A percentile compares a stretch with the other conserved stretches of the same genome.
These are phyloP conservation scores for Eulemur mongoz DNA, from an alignment of 2,797 vertebrate genomes.

Conservation along the genomic window DNA sequence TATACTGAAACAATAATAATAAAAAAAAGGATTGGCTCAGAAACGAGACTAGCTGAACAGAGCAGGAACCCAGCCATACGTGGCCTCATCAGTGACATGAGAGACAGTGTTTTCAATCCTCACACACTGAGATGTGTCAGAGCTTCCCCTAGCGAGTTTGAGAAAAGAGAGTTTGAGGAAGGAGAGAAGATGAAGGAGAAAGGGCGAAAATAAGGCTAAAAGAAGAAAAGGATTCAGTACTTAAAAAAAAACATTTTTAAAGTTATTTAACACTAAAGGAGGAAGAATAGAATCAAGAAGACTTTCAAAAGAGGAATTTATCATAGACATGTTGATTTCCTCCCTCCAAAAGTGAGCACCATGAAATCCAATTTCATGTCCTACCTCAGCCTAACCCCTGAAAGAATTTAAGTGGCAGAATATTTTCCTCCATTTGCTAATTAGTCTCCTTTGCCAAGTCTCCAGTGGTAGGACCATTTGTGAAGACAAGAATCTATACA, in stretches of 20 bases:
- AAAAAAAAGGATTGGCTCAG: neutral
- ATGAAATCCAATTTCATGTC: slow-evolving; percentile 33
- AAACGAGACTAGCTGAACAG: neutral
- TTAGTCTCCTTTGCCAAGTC: neutral
- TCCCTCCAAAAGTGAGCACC: neutral
- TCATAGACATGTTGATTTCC: slow-evolving; percentile 1
- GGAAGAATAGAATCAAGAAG: slow-evolving; percentile 11
- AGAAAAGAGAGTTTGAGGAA: neutral
- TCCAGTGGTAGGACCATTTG: neutral
- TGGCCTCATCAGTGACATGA: neutral
- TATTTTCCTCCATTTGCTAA: neutral
- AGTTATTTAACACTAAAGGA: slow-evolving; percentile 36
- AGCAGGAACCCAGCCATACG: neutral
- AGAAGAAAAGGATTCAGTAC: neutral
- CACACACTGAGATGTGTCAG: neutral
- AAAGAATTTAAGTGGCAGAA: neutral
- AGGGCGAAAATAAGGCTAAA: neutral
- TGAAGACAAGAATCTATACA: neutral
- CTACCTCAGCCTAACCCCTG: neutral
- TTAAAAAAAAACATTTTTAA: neutral
- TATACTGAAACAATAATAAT: too few relatives aligned
- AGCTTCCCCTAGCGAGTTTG: neutral
- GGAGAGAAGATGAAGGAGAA: neutral
- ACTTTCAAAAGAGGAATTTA: slow-evolving; percentile 47
- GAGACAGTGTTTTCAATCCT: neutral